These are phyloP conservation scores for Glossophaga mutica DNA, from an alignment of 2,797 vertebrate species.

Conservation along the genomic window DNA sequence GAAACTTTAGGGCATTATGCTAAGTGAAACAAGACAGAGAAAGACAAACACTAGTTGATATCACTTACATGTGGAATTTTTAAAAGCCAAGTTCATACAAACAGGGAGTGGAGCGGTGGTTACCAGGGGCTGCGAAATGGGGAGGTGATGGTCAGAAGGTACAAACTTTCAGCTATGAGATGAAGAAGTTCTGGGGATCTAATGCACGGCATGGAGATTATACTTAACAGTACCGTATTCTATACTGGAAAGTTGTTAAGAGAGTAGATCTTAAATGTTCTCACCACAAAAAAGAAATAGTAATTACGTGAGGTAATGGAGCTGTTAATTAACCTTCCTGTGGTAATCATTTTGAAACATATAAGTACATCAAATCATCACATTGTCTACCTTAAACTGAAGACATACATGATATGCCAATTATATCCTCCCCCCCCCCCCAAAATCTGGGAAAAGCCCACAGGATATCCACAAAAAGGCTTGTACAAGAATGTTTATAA, in stretches of 20 bases:
- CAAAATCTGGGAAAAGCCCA: background rate
- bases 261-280: background rate
- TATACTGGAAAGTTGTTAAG: background rate
- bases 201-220: background rate
- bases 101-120: background rate
- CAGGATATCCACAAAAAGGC: background rate
- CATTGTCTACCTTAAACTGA: background rate
- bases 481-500: background rate
- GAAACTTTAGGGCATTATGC: background rate
- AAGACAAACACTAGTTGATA: background rate
- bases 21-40: background rate
- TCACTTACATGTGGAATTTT: background rate
- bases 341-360: background rate
- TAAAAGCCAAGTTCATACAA: background rate
- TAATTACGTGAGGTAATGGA: background rate
- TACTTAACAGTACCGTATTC: background rate
- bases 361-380: background rate
- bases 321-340: background rate
- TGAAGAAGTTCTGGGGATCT: background rate
- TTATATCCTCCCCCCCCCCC: background rate
- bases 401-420: background rate
- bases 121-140: background rate
- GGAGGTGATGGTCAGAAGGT: background rate
- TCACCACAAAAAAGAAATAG: background rate
- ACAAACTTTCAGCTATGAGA: background rate